These are phyloP conservation scores for Drosophila orena DNA, from an alignment of 1,140 invertebrate genomes.

Conservation along the genomic window DNA sequence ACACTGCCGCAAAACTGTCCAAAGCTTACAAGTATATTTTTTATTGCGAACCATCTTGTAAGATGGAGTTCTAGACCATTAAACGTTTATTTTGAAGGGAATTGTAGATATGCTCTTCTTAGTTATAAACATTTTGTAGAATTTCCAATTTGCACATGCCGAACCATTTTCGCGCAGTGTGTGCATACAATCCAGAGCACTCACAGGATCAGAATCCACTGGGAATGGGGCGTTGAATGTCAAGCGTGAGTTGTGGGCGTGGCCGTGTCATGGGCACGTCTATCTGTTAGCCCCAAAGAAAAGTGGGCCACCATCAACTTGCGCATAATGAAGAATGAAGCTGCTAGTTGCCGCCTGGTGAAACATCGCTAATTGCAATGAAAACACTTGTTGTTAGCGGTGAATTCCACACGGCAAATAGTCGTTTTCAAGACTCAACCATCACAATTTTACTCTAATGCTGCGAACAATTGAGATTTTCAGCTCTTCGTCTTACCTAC, in stretches of 20 bases:
- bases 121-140: not conserved
- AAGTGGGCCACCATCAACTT: constrained; percentile 41
- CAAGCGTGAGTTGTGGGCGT: constrained; percentile 47
- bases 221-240: constrained; percentile 39
- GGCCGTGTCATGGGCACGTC: constrained; percentile 43
- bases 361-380: constrained; percentile 69
- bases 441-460: not conserved
- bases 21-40: not conserved
- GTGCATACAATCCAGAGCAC: constrained; percentile 25
- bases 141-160: too few species aligned
- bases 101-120: too few species aligned
- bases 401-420: constrained; percentile 17
- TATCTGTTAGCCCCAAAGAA: constrained; percentile 29
- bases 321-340: constrained; percentile 45
- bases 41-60: too few species aligned
- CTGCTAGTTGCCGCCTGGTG: constrained; percentile 30
- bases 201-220: constrained; percentile 23
- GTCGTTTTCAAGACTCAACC: not conserved
- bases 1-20: constrained; percentile 8
- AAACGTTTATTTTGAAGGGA: too few species aligned
- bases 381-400: constrained; percentile 62
- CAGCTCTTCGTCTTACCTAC: too few species aligned
- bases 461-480: not conserved
- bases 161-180: not conserved
- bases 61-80: too few species aligned